Base-by-base conservation (phyloP, 2,888 invertebrate genomes). In the Agapostemon virescens region DNA sequence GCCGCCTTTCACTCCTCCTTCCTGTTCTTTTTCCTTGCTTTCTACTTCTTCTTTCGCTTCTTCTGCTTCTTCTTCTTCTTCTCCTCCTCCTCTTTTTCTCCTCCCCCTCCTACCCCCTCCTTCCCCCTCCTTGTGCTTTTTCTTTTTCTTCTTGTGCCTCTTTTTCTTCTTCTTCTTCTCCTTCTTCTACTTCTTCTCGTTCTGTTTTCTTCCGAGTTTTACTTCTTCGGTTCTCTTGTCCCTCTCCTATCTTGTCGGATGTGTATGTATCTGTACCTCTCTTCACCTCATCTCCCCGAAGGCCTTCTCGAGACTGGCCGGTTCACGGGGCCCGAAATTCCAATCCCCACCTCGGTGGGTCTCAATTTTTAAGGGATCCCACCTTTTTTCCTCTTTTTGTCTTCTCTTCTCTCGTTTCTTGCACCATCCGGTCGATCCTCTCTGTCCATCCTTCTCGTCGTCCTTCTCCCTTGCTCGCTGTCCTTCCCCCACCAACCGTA, bases 241-340 rank as follows among this genome's bases (percentile, higher is more conserved):
- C 78, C 82, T 79, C 81, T 76, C 81, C 84, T 80, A 78, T 79
- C 82, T 75, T 78, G 74, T 82, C 84, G 67, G 71, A 72, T 80
- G 83, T 77, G 73, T 69, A 68, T 74, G 82, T 84, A 81, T 83
- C 83, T 83, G 67, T 85, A 86, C 81, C 81, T 87, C 87, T 84
- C 85, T 88, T 90, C 89, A 88, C 89, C 92, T 92, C 92, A 91
- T 90, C 92, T 90, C 91, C 89, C 89, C 90, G 90, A 92, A 92
- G 91, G 92, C 90, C 92, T 92, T 88, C 89, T 90, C 90, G 90
- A 92, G 92, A 92, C 92, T 92, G 92, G 91, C 88, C 91, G 90
- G 89, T 90, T 82, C 89, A 90, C 90, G 90, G 90, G 89, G 90
- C 90, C 92, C 92, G 90, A 92, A 92, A 92, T 92, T 92, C 92